Conservation (phyloP, 2,797 vertebrate genomes). For the Phoebastria nigripes region DNA sequence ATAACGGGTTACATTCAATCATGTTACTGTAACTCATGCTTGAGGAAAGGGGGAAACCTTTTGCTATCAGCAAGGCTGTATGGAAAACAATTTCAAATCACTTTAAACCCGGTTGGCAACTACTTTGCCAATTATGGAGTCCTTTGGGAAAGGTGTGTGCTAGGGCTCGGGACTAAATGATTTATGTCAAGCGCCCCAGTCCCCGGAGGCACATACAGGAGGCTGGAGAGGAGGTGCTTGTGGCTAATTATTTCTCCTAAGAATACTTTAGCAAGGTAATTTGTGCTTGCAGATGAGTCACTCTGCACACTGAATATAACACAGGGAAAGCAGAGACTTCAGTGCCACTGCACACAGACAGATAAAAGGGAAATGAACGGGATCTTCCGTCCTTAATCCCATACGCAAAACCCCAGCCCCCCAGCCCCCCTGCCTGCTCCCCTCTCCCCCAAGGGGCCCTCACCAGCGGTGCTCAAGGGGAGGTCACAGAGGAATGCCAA, state of each 20-base stretch:
- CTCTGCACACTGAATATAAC: constrained; percentile 62
- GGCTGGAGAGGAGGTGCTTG: constrained; percentile 73
- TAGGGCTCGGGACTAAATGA: constrained; percentile 80
- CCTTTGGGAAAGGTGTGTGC: constrained; percentile 78
- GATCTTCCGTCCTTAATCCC: constrained; percentile 19
- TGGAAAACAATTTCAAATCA: constrained; percentile 84
- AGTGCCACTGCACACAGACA: constrained; percentile 25
- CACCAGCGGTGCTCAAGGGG: not conserved
- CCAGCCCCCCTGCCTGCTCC: not conserved
- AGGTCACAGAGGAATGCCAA: not conserved
- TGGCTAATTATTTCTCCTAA: constrained; percentile 84
- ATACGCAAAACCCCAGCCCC: not conserved
- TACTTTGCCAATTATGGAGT: constrained; percentile 82
- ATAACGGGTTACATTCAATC: constrained; percentile 83
- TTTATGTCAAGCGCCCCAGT: constrained; percentile 79
- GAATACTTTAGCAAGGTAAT: constrained; percentile 80
- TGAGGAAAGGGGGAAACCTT: constrained; percentile 80
- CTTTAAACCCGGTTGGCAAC: constrained; percentile 82
- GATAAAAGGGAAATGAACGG: constrained; percentile 55
- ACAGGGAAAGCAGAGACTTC: constrained; percentile 58
- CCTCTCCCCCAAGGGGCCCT: not conserved
- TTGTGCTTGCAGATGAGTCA: constrained; percentile 79
- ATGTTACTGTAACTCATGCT: constrained; percentile 83
- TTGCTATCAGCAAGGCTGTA: constrained; percentile 81
- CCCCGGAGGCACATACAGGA: constrained; percentile 71